A percentile compares a stretch with the other conserved stretches of the same genome.
phyloP scores from a whole-genome alignment of 2,113 vertebrate genomes.

The Paralichthys olivaceus region DNA sequence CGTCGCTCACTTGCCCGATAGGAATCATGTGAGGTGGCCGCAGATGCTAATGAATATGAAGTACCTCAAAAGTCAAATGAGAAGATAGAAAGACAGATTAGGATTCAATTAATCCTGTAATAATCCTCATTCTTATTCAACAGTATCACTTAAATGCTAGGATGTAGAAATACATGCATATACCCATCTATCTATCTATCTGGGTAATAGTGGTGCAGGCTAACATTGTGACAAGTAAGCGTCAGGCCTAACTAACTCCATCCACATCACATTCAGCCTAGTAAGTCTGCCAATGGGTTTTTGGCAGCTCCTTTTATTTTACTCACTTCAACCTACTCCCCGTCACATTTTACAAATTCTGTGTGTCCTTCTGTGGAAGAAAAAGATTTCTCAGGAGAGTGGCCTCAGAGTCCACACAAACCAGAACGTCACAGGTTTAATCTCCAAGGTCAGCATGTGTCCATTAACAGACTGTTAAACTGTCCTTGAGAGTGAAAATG shows the following conservation, averaged over 20 bases:
- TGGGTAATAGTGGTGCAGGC: no score
- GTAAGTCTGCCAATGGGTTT: neutral
- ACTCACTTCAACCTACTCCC: neutral
- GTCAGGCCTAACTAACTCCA: conserved; percentile 17
- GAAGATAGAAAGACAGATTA: conserved; percentile 19
- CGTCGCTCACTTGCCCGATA: conserved; percentile 31
- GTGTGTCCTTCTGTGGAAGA: conserved; percentile 4
- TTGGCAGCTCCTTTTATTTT: no score
- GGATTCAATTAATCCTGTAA: conserved; percentile 37
- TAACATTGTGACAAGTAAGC: no score
- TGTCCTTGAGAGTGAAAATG: neutral
- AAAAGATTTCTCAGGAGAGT: conserved; percentile 2
- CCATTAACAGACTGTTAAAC: conserved; percentile 1
- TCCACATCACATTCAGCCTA: conserved; percentile 46
- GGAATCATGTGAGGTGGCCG: conserved; percentile 17
- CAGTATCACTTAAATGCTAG: conserved; percentile 17
- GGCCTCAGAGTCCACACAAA: neutral
- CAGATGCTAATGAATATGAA: conserved; percentile 45
- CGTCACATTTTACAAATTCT: neutral
- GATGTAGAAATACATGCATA: neutral
- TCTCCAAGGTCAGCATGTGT: neutral
- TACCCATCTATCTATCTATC: neutral
- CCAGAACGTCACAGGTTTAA: neutral
- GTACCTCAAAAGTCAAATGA: conserved; percentile 41
- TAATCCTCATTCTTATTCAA: conserved; percentile 15